These are phyloP conservation scores for Pygoscelis adeliae DNA, from an alignment of 2,113 vertebrate species.

Conservation along the genomic window DNA sequence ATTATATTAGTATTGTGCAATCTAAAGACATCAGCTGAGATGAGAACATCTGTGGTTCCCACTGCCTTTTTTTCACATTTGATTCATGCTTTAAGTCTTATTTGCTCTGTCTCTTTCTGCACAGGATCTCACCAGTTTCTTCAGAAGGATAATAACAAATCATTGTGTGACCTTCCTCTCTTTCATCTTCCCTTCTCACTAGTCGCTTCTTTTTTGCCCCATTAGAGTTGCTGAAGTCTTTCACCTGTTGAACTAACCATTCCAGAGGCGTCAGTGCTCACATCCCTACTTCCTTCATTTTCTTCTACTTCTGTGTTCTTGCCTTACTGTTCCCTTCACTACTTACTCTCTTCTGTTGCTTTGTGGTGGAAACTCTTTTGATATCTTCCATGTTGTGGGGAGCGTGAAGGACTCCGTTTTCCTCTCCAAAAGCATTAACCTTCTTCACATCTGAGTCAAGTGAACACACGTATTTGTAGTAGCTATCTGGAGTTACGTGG, in stretches of 20 bases:
- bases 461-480: not conserved
- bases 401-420: not conserved
- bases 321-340: not conserved
- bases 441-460: not conserved
- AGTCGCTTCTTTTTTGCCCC: not conserved
- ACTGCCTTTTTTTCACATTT: not conserved
- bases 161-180: not conserved
- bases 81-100: not conserved
- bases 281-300: not conserved
- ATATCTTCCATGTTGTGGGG: not conserved
- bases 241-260: not conserved
- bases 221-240: not conserved
- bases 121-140: not conserved
- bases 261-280: not conserved
- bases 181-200: not conserved
- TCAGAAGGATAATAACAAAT: not conserved
- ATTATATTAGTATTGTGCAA: not conserved
- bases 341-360: not conserved
- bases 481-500: not conserved
- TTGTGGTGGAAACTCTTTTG: not conserved
- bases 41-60: not conserved
- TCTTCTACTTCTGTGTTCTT: not conserved
- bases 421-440: not conserved
- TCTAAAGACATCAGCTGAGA: not conserved
- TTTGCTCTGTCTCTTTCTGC: not conserved